These are phyloP conservation scores for Myopa testacea DNA, from an alignment of 2,888 invertebrate species.

Conservation along the genomic window DNA sequence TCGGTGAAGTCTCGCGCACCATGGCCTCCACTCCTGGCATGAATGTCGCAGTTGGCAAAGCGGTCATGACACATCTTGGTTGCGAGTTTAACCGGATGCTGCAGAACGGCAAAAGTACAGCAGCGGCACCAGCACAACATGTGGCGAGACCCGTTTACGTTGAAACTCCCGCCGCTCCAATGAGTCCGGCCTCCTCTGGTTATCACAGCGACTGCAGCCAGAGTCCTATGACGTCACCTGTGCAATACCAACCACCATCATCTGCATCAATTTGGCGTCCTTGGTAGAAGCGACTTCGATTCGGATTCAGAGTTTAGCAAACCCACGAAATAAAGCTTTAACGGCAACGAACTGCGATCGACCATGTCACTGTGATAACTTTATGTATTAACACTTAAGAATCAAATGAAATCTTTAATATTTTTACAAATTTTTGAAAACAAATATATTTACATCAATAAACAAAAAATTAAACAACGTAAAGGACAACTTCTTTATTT, in stretches of 20 bases:
- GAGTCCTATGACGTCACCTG: slow-evolving; percentile 25
- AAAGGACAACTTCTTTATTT: too few species aligned
- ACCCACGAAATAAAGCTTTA: slow-evolving; percentile 38
- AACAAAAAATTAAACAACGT: too few species aligned
- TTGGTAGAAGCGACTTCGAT: slow-evolving; percentile 50
- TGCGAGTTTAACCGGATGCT: slow-evolving; percentile 76
- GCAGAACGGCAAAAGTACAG: slow-evolving; percentile 39
- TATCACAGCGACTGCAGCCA: slow-evolving; percentile 61
- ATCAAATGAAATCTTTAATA: slow-evolving; percentile 14
- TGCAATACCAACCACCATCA: neutral
- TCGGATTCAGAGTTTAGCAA: neutral
- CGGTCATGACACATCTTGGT: slow-evolving; percentile 89
- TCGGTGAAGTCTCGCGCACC: slow-evolving; percentile 88
- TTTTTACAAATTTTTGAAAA: slow-evolving; percentile 25
- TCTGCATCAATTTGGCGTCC: slow-evolving; percentile 57
- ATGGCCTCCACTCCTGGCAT: slow-evolving; percentile 86
- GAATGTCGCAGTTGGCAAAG: slow-evolving; percentile 85
- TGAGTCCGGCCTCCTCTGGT: slow-evolving; percentile 65
- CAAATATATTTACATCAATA: too few species aligned
- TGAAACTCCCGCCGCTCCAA: slow-evolving; percentile 46
- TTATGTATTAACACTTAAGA: neutral
- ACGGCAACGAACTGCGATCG: slow-evolving; percentile 19
- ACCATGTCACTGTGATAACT: slow-evolving; percentile 8
- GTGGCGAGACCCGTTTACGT: slow-evolving; percentile 20
- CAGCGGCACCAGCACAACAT: neutral